Base-by-base conservation (phyloP, 2,113 vertebrate genomes). In the Colaptes auratus region DNA sequence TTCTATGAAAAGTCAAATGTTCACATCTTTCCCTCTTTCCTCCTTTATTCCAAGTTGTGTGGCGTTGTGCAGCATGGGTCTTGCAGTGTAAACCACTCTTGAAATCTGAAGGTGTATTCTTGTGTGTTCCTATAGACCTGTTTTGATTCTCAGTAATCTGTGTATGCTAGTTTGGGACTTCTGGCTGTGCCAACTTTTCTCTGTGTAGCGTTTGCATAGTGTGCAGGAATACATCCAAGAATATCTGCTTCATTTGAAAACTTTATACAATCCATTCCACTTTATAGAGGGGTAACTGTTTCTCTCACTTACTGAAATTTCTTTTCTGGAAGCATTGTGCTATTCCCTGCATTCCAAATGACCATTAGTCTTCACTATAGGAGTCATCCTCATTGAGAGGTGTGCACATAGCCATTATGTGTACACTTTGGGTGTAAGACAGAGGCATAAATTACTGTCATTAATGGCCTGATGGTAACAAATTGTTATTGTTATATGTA, bases 401-500 rank as follows among this genome's bases (percentile, higher is more conserved):
- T 91, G 69, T 66, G 59, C 42, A 13, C n/a, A 35, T 39, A 80
- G 27, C 35, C 61, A 44, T 53, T 15, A 2, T 55, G 24, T 77
- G 31, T 82, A 70, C 80, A 66, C 64, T 90, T 77, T 36, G 64
- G 42, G 63, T 91, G 67, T 79, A 84, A 91, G 82, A 53, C 44
- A 82, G 71, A 65, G 48, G 35, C 77, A 66, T 94, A 90, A 95
- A 96, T 94, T 71, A 63, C 69, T 74, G 73, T 93, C 59, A 90
- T 89, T 91, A 94, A 71, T 91, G 82, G 67, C 58, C 81, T 92
- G 78, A 56, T 75, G 84, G 52, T 94, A 96, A 96, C 39, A 92
- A 85, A 87, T 92, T 89, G 86, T 90, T 94, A 90, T 90, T 93
- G 76, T 95, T 96, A 76, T 84, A 86, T 65, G 23, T 82, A 95